A percentile compares a stretch with the other conserved stretches of the same genome.
phyloP scores from a whole-genome alignment of 2,797 vertebrate genomes.

The Agapornis canus region DNA sequence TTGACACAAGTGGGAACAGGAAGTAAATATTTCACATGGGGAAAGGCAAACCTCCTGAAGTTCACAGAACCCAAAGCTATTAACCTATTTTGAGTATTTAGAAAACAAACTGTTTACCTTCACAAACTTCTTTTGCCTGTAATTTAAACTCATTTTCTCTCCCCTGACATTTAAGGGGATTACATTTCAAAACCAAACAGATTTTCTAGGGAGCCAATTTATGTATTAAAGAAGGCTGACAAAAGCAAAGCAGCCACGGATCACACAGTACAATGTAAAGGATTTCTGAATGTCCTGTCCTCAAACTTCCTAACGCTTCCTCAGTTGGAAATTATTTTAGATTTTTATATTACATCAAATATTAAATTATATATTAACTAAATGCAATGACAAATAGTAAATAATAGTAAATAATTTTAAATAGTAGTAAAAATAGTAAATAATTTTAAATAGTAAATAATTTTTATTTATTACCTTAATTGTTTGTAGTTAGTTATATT shows the following conservation, averaged over 20 bases:
- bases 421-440: background rate
- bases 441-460: background rate
- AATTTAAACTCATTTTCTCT: constrained; percentile 25
- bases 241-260: background rate
- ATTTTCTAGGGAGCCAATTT: background rate
- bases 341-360: background rate
- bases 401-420: no score
- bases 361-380: background rate
- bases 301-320: background rate
- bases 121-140: background rate
- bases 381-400: background rate
- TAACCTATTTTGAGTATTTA: background rate
- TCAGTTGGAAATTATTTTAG: background rate
- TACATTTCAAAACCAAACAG: constrained; percentile 19
- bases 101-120: constrained; percentile 56
- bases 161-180: background rate
- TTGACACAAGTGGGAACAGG: background rate
- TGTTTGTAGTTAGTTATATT: background rate
- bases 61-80: background rate
- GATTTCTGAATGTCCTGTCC: background rate
- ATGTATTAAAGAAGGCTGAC: background rate
- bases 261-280: background rate
- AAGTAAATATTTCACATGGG: background rate
- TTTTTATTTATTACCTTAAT: background rate
- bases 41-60: background rate